phyloP scores from a whole-genome alignment of 2,888 invertebrate species.

The Netelia fuscicornis region DNA sequence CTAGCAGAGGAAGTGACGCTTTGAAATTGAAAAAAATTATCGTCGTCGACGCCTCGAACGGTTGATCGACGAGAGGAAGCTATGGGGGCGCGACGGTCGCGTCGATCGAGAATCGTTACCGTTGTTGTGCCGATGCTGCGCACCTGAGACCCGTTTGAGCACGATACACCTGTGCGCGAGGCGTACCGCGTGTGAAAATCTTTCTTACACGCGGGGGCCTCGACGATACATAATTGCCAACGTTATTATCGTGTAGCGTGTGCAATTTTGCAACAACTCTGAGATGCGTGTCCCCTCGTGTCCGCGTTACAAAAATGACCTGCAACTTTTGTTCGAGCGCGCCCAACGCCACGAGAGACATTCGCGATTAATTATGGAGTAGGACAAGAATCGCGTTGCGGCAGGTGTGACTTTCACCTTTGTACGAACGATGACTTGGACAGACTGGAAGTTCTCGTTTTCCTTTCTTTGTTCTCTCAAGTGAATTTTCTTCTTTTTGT shows the following conservation, averaged over 20 bases:
- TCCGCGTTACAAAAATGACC: slow-evolving; percentile 21
- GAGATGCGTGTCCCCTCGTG: neutral
- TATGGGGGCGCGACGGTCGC: neutral
- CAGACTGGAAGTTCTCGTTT: neutral
- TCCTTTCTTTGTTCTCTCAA: neutral
- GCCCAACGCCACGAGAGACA: slow-evolving; percentile 22
- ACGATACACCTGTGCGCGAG: slow-evolving; percentile 41
- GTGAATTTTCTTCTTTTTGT: neutral
- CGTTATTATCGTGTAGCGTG: neutral
- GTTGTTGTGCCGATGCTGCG: slow-evolving; percentile 12
- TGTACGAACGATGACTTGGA: slow-evolving; percentile 15
- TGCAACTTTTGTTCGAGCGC: slow-evolving; percentile 43
- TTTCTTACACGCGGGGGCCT: slow-evolving; percentile 19
- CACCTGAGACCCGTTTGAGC: slow-evolving; percentile 42
- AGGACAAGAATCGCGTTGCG: slow-evolving; percentile 42
- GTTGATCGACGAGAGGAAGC: slow-evolving; percentile 10
- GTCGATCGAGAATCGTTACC: slow-evolving; percentile 27
- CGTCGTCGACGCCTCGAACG: neutral
- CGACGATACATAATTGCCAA: slow-evolving; percentile 8
- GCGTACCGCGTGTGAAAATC: slow-evolving; percentile 13
- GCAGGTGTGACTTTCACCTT: slow-evolving; percentile 39
- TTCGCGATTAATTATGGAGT: slow-evolving; percentile 55
- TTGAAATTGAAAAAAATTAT: neutral
- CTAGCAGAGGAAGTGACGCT: slow-evolving; percentile 10
- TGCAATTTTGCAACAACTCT: slow-evolving; percentile 23